phyloP scores from a whole-genome alignment of 1,140 invertebrate genomes.

The Bombus superbus region DNA sequence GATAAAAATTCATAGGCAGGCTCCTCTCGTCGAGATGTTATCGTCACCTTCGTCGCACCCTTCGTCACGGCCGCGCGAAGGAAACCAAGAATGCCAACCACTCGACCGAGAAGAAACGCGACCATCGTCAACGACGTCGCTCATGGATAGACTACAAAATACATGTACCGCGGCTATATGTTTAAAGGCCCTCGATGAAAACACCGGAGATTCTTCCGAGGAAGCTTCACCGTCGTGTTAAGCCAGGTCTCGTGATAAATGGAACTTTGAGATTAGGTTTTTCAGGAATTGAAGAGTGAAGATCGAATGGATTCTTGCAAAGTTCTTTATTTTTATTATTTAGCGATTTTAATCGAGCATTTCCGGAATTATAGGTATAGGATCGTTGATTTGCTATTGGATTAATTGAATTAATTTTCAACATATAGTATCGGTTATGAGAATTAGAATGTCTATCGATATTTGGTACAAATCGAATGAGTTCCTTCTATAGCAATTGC shows the following conservation, averaged over 20 bases:
- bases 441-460: too few species aligned
- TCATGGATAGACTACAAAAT: neutral
- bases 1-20: slow-evolving; percentile 69
- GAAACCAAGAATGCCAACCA: slow-evolving; percentile 62
- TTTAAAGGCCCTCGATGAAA: slow-evolving; percentile 20
- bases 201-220: neutral
- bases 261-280: neutral
- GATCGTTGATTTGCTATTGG: too few species aligned
- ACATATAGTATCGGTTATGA: too few species aligned
- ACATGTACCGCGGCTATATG: slow-evolving; percentile 17
- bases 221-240: neutral
- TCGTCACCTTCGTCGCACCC: slow-evolving; percentile 52
- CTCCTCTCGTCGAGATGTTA: slow-evolving; percentile 66
- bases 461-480: too few species aligned
- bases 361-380: too few species aligned
- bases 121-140: slow-evolving; percentile 36
- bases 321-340: neutral
- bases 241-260: slow-evolving; percentile 2
- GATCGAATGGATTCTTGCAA: neutral
- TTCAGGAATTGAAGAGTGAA: neutral
- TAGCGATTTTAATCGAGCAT: too few species aligned
- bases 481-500: too few species aligned
- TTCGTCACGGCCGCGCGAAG: slow-evolving; percentile 46
- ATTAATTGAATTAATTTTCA: too few species aligned
- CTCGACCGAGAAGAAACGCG: slow-evolving; percentile 29